Conservation (phyloP, 2,797 vertebrate genomes). For the Carcharodon carcharias region DNA sequence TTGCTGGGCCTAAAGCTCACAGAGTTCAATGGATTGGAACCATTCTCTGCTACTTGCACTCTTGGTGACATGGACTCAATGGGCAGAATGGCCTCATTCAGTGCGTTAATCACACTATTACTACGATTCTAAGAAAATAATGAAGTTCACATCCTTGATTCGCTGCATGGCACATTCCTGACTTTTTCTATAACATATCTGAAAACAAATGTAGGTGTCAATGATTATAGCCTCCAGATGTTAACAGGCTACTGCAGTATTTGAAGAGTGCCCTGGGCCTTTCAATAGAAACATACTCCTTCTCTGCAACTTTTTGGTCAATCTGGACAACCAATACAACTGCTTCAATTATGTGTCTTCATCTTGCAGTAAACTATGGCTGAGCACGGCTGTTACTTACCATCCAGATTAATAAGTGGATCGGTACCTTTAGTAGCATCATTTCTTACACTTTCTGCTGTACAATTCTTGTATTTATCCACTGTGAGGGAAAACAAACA, state of each 20-base stretch:
- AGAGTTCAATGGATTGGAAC: too few relatives aligned
- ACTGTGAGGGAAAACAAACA: slow-evolving; percentile 56
- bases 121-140: neutral
- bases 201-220: neutral
- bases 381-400: slow-evolving; percentile 57
- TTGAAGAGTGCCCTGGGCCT: neutral
- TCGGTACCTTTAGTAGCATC: slow-evolving; percentile 68
- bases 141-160: neutral
- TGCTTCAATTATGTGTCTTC: neutral
- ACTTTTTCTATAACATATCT: neutral
- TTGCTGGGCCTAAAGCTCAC: too few relatives aligned
- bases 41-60: too few relatives aligned
- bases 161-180: neutral
- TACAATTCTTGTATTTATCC: slow-evolving; percentile 84
- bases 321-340: neutral
- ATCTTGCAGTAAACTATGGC: neutral
- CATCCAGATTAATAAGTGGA: slow-evolving; percentile 83
- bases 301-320: neutral
- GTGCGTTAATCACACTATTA: too few relatives aligned
- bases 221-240: neutral
- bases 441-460: slow-evolving; percentile 62
- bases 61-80: too few relatives aligned
- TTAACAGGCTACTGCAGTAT: neutral
- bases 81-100: too few relatives aligned
- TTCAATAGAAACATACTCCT: neutral